phyloP scores from a whole-genome alignment of 2,113 vertebrate species.

The Sterrhoptilus dennistouni region DNA sequence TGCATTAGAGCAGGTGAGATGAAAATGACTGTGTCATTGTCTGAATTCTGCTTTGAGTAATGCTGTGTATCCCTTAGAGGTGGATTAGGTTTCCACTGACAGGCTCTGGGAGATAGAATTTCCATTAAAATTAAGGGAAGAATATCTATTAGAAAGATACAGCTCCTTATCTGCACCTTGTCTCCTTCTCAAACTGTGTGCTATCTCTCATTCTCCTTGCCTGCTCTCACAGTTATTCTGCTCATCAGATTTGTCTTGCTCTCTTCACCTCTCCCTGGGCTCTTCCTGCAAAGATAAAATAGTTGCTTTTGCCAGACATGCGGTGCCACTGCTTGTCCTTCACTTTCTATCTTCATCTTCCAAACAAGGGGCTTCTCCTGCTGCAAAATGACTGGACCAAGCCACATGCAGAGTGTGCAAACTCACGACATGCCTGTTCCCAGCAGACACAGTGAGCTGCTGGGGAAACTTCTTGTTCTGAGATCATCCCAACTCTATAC shows the following conservation, averaged over 20 bases:
- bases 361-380: background rate
- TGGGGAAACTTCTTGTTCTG: background rate
- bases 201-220: conserved; percentile 43
- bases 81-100: conserved; percentile 44
- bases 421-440: background rate
- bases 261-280: conserved; percentile 40
- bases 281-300: conserved; percentile 44
- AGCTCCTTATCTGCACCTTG: conserved; percentile 29
- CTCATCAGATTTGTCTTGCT: conserved; percentile 29
- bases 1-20: background rate
- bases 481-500: background rate
- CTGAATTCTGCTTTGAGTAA: background rate
- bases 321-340: conserved; percentile 1
- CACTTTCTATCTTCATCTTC: background rate
- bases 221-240: background rate
- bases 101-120: conserved; percentile 33
- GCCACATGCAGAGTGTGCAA: accelerated
- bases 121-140: conserved; percentile 45
- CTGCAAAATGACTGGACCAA: background rate
- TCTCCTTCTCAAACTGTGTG: background rate
- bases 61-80: background rate
- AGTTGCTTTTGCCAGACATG: background rate
- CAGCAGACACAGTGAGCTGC: background rate
- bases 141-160: conserved; percentile 51
- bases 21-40: conserved; percentile 14